Evolutionary conservation across 2,888 invertebrate genomes (phyloP).

Genomic region (Dermolepida albohirtum): DNA sequence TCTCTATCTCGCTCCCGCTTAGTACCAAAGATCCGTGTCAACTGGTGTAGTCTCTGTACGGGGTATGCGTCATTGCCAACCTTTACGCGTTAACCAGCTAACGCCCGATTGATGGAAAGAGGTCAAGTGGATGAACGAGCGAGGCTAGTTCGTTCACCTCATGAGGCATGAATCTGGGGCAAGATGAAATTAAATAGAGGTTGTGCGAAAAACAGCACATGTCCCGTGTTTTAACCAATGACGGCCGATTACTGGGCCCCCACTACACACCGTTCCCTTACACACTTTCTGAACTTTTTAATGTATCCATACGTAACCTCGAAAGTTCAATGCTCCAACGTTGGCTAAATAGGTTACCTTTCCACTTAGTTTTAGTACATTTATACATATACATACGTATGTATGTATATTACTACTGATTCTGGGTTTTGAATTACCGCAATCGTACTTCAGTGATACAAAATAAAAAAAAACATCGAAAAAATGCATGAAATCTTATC

Average conservation of each 20-base stretch:
- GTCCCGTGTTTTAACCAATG: constrained; percentile 61
- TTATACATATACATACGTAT: too few species aligned
- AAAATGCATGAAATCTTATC: constrained; percentile 26
- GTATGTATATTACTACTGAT: constrained; percentile 22
- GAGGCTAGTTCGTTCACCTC: constrained; percentile 74
- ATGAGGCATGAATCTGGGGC: constrained; percentile 71
- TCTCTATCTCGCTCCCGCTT: constrained; percentile 52
- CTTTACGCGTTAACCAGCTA: constrained; percentile 57
- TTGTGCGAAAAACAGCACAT: constrained; percentile 64
- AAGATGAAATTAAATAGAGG: constrained; percentile 73
- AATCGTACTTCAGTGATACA: constrained; percentile 29
- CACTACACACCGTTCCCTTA: constrained; percentile 20
- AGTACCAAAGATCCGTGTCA: constrained; percentile 61
- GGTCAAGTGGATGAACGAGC: constrained; percentile 64
- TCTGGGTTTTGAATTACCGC: constrained; percentile 42
- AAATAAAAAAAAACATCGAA: constrained; percentile 7
- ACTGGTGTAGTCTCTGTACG: constrained; percentile 55
- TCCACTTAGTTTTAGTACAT: constrained; percentile 51
- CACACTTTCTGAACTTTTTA: constrained; percentile 31
- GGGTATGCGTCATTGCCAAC: constrained; percentile 43
- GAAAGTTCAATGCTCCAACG: constrained; percentile 64
- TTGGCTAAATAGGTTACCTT: constrained; percentile 65
- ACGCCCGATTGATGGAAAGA: constrained; percentile 58
- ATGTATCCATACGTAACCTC: constrained; percentile 55
- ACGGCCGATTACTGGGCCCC: constrained; percentile 49